These are phyloP conservation scores for Pissodes strobi DNA, from an alignment of 1,140 invertebrate genomes.

Conservation along the genomic window DNA sequence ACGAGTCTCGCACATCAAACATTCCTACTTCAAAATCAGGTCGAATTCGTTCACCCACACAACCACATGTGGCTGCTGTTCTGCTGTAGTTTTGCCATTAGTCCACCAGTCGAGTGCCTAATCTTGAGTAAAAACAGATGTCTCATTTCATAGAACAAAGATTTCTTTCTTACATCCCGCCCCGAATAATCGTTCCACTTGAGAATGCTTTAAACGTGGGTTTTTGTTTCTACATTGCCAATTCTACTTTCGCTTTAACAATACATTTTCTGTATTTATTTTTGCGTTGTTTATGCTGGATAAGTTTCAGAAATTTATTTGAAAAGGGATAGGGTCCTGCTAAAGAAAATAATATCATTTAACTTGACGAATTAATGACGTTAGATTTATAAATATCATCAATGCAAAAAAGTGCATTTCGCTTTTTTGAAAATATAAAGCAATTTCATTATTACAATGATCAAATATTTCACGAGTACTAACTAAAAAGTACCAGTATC, in stretches of 20 bases:
- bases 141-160: slow-evolving; percentile 34
- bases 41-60: slow-evolving; percentile 28
- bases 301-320: too few species aligned
- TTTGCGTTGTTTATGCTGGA: too few species aligned
- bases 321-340: too few species aligned
- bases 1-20: background rate
- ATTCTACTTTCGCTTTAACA: slow-evolving; percentile 10
- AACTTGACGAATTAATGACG: too few species aligned
- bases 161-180: slow-evolving; percentile 35
- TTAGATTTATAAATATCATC: too few species aligned
- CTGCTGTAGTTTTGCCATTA: slow-evolving; percentile 34
- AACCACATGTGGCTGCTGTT: slow-evolving; percentile 35
- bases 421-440: too few species aligned
- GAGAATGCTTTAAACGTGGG: slow-evolving; percentile 10
- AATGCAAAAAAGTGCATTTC: too few species aligned
- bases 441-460: too few species aligned
- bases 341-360: too few species aligned
- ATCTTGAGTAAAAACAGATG: slow-evolving; percentile 39
- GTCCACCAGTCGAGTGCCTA: slow-evolving; percentile 28
- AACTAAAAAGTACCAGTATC: too few species aligned
- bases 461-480: too few species aligned
- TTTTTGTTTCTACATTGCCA: slow-evolving; percentile 20
- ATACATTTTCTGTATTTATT: background rate
- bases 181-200: slow-evolving; percentile 26
- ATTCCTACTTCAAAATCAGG: slow-evolving; percentile 24